phyloP scores from a whole-genome alignment of 1,140 invertebrate genomes.

The Catajapyx aquilonaris region DNA sequence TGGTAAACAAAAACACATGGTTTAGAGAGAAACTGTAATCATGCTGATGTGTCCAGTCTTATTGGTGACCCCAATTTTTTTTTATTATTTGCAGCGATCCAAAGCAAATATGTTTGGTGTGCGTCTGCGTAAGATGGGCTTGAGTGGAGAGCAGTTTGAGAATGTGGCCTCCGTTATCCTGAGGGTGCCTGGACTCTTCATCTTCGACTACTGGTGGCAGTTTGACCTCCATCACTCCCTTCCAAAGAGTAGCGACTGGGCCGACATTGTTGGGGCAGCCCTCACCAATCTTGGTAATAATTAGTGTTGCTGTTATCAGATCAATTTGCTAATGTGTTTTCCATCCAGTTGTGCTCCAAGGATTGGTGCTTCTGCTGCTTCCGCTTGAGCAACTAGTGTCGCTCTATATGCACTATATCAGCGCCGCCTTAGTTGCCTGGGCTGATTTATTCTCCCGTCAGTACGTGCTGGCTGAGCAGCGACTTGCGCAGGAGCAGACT shows the following conservation, averaged over 20 bases:
- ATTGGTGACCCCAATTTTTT: no score
- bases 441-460: conserved; percentile 24
- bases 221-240: conserved; percentile 18
- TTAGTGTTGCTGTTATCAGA: not conserved
- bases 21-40: no score
- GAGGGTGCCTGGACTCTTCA: conserved; percentile 26
- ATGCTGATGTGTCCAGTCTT: no score
- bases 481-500: conserved; percentile 8
- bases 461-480: conserved; percentile 19
- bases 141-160: conserved; percentile 15
- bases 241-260: conserved; percentile 15
- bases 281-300: conserved; percentile 17
- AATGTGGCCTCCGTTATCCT: conserved; percentile 23
- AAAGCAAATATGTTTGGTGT: no score
- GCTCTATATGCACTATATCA: conserved; percentile 29
- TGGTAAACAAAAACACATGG: no score
- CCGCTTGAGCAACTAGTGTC: conserved; percentile 25
- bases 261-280: conserved; percentile 16
- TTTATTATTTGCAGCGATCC: no score
- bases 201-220: conserved; percentile 28
- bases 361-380: conserved; percentile 25
- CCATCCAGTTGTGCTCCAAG: conserved; percentile 25
- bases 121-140: conserved; percentile 4
- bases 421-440: conserved; percentile 20
- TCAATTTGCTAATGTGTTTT: conserved; percentile 1